A percentile compares a stretch with the other conserved stretches of the same genome.
These are phyloP conservation scores for Heterodera filipjevi DNA, from an alignment of 2,888 invertebrate genomes.

Conservation along the genomic window DNA sequence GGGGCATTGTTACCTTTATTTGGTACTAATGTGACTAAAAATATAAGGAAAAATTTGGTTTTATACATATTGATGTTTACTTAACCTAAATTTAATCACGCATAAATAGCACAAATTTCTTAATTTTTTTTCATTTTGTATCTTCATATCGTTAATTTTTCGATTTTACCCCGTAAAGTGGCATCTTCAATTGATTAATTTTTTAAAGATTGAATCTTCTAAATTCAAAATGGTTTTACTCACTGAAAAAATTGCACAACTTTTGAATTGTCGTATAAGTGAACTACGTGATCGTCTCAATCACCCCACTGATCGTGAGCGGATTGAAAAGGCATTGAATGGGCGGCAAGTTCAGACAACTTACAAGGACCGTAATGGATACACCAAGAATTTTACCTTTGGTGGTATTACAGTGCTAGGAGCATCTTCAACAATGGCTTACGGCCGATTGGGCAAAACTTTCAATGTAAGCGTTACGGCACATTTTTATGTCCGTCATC, in stretches of 20 bases:
- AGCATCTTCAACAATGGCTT: not conserved
- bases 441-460: not conserved
- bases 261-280: not conserved
- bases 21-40: no score
- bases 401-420: not conserved
- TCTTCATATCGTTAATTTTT: not conserved
- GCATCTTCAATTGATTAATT: not conserved
- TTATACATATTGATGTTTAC: no score
- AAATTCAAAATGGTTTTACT: not conserved
- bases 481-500: not conserved
- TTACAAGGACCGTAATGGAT: not conserved
- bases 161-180: not conserved
- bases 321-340: not conserved
- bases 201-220: not conserved
- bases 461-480: not conserved
- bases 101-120: not conserved
- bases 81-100: not conserved
- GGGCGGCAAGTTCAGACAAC: not conserved
- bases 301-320: not conserved
- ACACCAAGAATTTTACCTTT: not conserved
- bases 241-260: not conserved
- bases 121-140: not conserved
- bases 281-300: not conserved
- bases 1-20: no score
- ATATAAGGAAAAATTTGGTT: no score